Evolutionary conservation across 2,888 invertebrate genomes (phyloP).

Genomic region (Hyposoter didymator): DNA sequence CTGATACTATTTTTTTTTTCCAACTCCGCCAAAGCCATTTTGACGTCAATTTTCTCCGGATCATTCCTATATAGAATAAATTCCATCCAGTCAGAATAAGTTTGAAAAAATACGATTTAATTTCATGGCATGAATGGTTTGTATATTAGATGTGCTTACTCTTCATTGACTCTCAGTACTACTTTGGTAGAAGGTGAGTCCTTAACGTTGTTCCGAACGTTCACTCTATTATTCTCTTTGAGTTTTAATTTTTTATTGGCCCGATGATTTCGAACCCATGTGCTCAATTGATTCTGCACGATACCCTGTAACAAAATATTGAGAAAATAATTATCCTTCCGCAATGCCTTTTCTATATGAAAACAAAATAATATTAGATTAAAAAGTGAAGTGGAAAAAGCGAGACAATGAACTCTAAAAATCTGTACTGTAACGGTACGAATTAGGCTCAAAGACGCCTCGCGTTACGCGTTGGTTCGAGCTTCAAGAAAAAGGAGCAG

Average conservation of each 20-base stretch:
- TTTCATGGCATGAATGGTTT: neutral
- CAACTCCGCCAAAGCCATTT: constrained; percentile 22
- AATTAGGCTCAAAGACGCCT: too few species aligned
- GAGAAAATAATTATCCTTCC: neutral
- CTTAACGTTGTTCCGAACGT: too few species aligned
- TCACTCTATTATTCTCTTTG: neutral
- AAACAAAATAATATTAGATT: neutral
- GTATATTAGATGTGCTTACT: neutral
- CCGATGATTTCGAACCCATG: constrained; percentile 8
- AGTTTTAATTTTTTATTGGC: constrained; percentile 12
- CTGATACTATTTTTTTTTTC: constrained; percentile 17
- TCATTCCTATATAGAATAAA: neutral
- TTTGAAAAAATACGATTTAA: neutral
- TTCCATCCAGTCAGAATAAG: neutral
- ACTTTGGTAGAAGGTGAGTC: neutral
- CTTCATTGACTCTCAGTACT: neutral
- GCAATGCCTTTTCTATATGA: neutral
- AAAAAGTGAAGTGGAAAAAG: neutral
- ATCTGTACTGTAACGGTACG: too few species aligned
- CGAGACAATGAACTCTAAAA: neutral
- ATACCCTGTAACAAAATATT: constrained; percentile 15
- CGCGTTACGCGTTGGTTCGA: too few species aligned
- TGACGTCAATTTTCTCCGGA: neutral
- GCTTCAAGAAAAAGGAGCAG: too few species aligned
- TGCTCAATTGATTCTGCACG: constrained; percentile 17